Base-by-base conservation (phyloP, 2,113 vertebrate genomes). In the Peromyscus leucopus region DNA sequence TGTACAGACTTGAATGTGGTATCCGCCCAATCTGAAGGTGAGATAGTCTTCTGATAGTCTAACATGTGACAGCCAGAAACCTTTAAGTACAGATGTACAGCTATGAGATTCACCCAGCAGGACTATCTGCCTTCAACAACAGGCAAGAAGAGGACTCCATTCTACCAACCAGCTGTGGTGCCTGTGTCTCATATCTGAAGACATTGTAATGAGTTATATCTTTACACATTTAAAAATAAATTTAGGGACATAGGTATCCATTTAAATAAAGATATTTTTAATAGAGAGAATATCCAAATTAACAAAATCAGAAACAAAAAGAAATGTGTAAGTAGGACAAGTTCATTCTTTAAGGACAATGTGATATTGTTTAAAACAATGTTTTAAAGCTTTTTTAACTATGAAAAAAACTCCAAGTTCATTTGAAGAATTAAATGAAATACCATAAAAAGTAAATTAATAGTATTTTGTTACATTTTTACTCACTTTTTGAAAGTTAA, bases 1-100 rank as follows among this genome's bases (percentile, higher is more conserved):
- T 51, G 90, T 85, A 84, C 78, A 91, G 96, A 96, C 86, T 93
- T 95, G 57, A 97, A 87, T 92, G 69, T 97, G 69, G 84, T 84
- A 84, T 91, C 8, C 71, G 76, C 78, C 89, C 89, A 89, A 83
- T 97, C 97, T 97, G 94, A 94, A 93, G 80, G 84, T 90, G 61
- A 96, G 96, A 90, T 92, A 75, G 59, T 96, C 67, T 88, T 78
- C 78, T 96, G 78, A 87, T 82, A 95, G 96, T 51, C 51, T 51
- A 51, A 51, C 96, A 92, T 83, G 76, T 96, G 94, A 93, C 42
- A 97, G 74, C 87, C 87, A 46, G 72, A 90, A 94, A 90, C 21
- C 26, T 93, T 96, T 94, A 28, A 74, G 8, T 12, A 72, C 21
- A 72, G 48, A 57, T 22, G 17, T 19, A 28, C 7, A 28, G 2